phyloP scores from a whole-genome alignment of 2,797 vertebrate species.

The Brotula barbata region DNA sequence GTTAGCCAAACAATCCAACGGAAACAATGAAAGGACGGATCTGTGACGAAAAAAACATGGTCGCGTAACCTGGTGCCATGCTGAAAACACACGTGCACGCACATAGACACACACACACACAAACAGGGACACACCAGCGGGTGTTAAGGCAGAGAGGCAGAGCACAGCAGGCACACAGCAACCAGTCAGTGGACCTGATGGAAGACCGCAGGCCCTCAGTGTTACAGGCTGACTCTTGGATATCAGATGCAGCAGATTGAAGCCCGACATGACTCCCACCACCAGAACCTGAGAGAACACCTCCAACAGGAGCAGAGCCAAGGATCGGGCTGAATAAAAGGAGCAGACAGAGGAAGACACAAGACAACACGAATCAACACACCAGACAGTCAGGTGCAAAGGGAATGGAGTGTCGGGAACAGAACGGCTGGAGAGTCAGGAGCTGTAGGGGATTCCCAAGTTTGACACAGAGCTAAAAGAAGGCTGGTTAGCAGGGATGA shows the following conservation, averaged over 20 bases:
- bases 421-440: not conserved
- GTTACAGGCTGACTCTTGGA: constrained; percentile 96
- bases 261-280: constrained; percentile 89
- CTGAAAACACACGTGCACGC: not conserved
- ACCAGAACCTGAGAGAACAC: constrained; percentile 52
- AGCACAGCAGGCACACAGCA: constrained; percentile 73
- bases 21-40: no score
- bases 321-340: constrained; percentile 69
- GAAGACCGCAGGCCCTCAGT: constrained; percentile 95
- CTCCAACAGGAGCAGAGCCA: constrained; percentile 47
- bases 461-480: constrained; percentile 19
- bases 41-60: no score
- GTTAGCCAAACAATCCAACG: no score
- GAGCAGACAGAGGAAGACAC: constrained; percentile 82
- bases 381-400: constrained; percentile 41
- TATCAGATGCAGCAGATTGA: constrained; percentile 99
- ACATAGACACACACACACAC: constrained; percentile 6
- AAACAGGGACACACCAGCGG: constrained; percentile 57
- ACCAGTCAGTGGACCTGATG: constrained; percentile 88
- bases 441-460: not conserved
- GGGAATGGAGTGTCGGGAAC: no score
- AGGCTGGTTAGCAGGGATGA: constrained; percentile 11
- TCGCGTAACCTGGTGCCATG: no score
- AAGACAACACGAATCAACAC: constrained; percentile 81
- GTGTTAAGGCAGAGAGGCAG: constrained; percentile 56